Evolutionary conservation across 2,797 vertebrate species (phyloP).

Genomic region (Platyrinchus mystaceus): DNA sequence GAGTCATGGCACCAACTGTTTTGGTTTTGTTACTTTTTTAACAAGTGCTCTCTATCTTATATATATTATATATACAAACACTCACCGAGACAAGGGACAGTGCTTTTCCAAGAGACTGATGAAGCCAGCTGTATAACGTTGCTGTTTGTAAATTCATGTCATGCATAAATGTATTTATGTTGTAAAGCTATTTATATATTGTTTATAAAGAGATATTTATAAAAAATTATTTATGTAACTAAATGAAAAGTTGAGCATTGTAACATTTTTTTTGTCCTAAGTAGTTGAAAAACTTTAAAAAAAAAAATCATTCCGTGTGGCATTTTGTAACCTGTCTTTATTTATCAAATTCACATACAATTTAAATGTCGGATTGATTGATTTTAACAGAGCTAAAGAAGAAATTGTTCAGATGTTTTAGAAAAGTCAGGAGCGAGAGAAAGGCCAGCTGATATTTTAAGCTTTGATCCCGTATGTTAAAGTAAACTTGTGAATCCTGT

Average conservation of each 20-base stretch:
- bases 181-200: constrained; percentile 99
- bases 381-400: background rate
- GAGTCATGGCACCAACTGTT: constrained; percentile 83
- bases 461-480: background rate
- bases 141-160: constrained; percentile 97
- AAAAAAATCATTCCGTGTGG: constrained; percentile 64
- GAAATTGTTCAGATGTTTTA: constrained; percentile 8
- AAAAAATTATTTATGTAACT: constrained; percentile 99
- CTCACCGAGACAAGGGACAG: constrained; percentile 80
- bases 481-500: background rate
- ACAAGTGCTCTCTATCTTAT: constrained; percentile 71
- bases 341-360: constrained; percentile 56
- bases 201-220: constrained; percentile 99
- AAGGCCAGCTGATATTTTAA: constrained; percentile 6
- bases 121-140: constrained; percentile 87
- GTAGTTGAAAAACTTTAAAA: constrained; percentile 84
- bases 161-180: constrained; percentile 99
- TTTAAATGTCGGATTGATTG: background rate
- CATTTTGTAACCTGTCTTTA: constrained; percentile 75
- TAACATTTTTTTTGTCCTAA: constrained; percentile 90
- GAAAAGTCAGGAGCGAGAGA: constrained; percentile 7
- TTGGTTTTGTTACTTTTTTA: constrained; percentile 66
- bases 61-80: constrained; percentile 81
- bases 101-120: constrained; percentile 84
- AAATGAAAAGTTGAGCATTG: constrained; percentile 94